Base-by-base conservation (phyloP, 2,797 vertebrate genomes). In the Pampus argenteus region DNA sequence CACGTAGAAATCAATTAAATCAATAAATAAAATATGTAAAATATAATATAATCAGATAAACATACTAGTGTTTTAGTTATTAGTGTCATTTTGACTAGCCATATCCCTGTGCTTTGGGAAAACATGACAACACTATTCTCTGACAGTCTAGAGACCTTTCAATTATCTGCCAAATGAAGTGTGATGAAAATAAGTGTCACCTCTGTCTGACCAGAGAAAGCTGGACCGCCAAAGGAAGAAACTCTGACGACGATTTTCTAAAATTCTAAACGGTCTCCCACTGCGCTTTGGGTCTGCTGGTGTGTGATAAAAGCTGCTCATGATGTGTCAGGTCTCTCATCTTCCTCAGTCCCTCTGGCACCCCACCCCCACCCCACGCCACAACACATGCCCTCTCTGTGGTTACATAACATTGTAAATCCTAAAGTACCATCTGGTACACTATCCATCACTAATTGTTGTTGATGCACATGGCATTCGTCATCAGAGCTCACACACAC, bases 361-460 rank as follows among this genome's bases (percentile, higher is more conserved):
- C 18, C 20, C 55, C 5, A 6, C 11, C 14, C 9, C 3, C 13
- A 17, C 2, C 49, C 34, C 38, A 34, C n/a, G n/a, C n/a, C n/a
- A n/a, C n/a, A n/a, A n/a, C n/a, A n/a, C n/a, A 18, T 44, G 10
- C 31, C 47, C 26, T 20, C 28, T 25, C 31, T 44, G 11, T 54
- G 28, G 22, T 88, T 90, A 87, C 31, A 34, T 85, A 88, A 90
- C 64, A 55, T 9, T 67, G 56, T 69, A 84, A 88, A 85, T 88
- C 85, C 85, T 59, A 50, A 76, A 70, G 50, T 58, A 70, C 83
- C 86, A 87, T 88, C 83, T 88, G 88, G 63, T 79, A 54, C 76
- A 74, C 71, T 70, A 65, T 77, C 76, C 69, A 77, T 82, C 78
- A 88, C 83, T 86, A 86, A 87, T 86, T 85, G 74, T 82, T 84